These are phyloP conservation scores for Intellagama lesueurii DNA, from an alignment of 2,797 vertebrate genomes.

Conservation along the genomic window DNA sequence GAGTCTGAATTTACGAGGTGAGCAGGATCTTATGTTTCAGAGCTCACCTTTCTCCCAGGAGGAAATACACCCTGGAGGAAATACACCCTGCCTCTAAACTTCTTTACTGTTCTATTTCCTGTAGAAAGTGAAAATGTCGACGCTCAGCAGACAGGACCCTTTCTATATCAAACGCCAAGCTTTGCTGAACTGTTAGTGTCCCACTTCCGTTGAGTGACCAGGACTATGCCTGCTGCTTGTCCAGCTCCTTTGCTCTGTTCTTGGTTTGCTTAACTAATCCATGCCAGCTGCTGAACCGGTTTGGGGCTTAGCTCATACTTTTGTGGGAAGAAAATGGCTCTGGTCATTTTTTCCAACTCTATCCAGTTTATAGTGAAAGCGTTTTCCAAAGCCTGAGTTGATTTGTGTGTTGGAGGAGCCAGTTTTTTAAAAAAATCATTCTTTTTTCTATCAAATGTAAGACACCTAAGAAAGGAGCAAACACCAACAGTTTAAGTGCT, in stretches of 20 bases:
- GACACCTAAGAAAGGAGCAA: not conserved
- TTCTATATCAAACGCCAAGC: not conserved
- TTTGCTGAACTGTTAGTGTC: too few relatives aligned
- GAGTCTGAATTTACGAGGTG: not conserved
- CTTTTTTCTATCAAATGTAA: not conserved
- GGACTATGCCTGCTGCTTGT: not conserved
- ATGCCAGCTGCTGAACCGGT: slow-evolving; percentile 47
- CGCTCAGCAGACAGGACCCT: too few relatives aligned
- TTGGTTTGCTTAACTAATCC: slow-evolving; percentile 47
- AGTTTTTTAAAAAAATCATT: not conserved
- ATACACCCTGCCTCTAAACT: too few relatives aligned
- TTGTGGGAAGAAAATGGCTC: slow-evolving; percentile 58
- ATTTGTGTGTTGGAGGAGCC: not conserved
- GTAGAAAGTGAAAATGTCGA: too few relatives aligned
- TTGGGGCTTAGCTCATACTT: slow-evolving; percentile 50
- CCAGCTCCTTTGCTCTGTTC: not conserved
- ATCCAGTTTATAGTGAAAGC: slow-evolving; percentile 35
- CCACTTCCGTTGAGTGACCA: too few relatives aligned
- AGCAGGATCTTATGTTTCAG: not conserved
- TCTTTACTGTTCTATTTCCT: too few relatives aligned
- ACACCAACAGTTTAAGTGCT: not conserved
- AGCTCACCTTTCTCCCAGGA: not conserved
- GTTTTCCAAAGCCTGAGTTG: not conserved
- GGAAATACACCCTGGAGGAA: too few relatives aligned
- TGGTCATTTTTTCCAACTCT: slow-evolving; percentile 64